Evolutionary conservation across 2,888 invertebrate genomes (phyloP).

Genomic region (Leptinotarsa haldemani): DNA sequence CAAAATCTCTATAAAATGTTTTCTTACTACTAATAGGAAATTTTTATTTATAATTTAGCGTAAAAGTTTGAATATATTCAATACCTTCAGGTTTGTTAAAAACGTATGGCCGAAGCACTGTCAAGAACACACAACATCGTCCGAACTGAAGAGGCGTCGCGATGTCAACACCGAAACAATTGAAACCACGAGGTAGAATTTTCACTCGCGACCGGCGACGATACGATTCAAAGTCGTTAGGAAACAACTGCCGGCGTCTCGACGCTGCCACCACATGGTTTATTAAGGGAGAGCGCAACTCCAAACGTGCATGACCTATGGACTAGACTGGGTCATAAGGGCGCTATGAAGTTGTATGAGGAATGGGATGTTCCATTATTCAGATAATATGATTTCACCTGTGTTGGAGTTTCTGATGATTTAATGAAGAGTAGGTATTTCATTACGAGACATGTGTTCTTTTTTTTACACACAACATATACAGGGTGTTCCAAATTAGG

Average conservation of each 20-base stretch:
- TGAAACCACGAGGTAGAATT: conserved; percentile 43
- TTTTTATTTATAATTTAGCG: too few species aligned
- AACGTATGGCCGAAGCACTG: background rate
- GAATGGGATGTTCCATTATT: background rate
- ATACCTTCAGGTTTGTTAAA: background rate
- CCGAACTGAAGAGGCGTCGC: conserved; percentile 32
- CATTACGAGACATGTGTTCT: too few species aligned
- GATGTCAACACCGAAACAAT: conserved; percentile 45
- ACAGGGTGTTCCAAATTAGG: too few species aligned
- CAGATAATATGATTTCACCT: background rate
- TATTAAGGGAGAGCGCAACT: conserved; percentile 33
- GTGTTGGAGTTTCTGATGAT: too few species aligned
- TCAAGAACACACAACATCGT: conserved; percentile 2
- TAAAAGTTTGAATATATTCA: background rate
- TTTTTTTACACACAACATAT: too few species aligned
- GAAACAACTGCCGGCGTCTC: conserved; percentile 38
- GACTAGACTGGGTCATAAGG: conserved; percentile 11
- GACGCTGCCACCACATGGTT: conserved; percentile 41
- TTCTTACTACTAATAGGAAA: too few species aligned
- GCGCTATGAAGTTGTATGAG: background rate
- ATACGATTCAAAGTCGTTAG: conserved; percentile 31
- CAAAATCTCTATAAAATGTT: too few species aligned
- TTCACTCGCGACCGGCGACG: conserved; percentile 45
- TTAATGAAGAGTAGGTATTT: too few species aligned
- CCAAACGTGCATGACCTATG: conserved; percentile 31